Conservation (phyloP, 2,888 invertebrate genomes). For the Philereme vetulata region DNA sequence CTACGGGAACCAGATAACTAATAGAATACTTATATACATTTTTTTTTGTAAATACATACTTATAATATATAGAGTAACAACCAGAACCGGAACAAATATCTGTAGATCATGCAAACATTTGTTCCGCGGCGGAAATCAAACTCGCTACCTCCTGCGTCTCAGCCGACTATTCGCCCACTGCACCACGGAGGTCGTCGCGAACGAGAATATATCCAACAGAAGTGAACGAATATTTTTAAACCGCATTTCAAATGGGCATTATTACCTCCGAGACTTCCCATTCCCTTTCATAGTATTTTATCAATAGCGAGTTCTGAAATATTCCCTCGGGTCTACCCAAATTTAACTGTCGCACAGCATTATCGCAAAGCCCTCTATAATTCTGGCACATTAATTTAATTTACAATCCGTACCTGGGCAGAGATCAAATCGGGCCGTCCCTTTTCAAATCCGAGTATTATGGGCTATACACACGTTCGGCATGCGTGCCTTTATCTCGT, state of each 20-base stretch:
- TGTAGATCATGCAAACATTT: no score
- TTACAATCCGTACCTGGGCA: slow-evolving; percentile 34
- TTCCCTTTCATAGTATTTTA: slow-evolving; percentile 21
- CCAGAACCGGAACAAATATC: no score
- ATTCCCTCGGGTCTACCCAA: slow-evolving; percentile 23
- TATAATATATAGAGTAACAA: no score
- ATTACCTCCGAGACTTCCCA: slow-evolving; percentile 20
- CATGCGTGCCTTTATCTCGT: slow-evolving; percentile 42
- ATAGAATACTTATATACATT: no score
- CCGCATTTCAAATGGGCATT: slow-evolving; percentile 6
- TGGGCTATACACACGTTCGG: slow-evolving; percentile 19
- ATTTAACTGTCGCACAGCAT: slow-evolving; percentile 31
- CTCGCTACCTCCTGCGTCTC: no score
- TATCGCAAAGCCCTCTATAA: slow-evolving; percentile 39
- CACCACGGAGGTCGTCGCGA: no score
- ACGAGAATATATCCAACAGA: no score
- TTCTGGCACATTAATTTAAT: slow-evolving; percentile 38
- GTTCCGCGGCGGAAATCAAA: no score
- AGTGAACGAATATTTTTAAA: neutral
- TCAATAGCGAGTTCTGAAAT: slow-evolving; percentile 22
- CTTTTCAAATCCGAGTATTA: slow-evolving; percentile 36
- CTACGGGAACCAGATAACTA: no score
- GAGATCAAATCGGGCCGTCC: slow-evolving; percentile 35
- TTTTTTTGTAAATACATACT: no score
- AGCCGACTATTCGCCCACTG: no score